Base-by-base conservation (phyloP, 2,888 invertebrate species). In the Bedellia somnulentella region DNA sequence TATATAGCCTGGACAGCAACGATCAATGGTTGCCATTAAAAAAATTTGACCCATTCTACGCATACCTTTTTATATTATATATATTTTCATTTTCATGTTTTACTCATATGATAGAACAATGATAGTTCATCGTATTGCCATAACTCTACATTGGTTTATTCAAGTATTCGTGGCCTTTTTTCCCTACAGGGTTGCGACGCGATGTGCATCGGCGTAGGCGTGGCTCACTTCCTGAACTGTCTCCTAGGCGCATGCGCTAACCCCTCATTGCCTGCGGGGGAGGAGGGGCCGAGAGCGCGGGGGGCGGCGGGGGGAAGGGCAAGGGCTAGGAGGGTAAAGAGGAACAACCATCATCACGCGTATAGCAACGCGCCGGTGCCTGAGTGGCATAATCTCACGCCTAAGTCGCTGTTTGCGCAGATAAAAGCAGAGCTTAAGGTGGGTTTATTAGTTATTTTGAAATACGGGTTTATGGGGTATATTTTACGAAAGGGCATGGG, bases 191-290 rank as follows among this genome's bases (percentile, higher is more conserved):
- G 86, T 34, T 89, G 90, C 31, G 96, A 96, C 58, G 80, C 92
- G 52, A 91, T 95, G 87, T 89, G 88, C 54, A 76, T 95, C 37
- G 89, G 96, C 0, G 82, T 88, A 2, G 95, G 93, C 1, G 87
- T 95, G 31, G 89, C 94, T 37, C 99, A 98, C 63, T 98, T 98
- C 70, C 79, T 99, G 36, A 99, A 97, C 70, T 98, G 98, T 53
- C 83, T 95, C 52, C 64, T 99, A 31, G 93, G 94, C 33, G 77
- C 81, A 34, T 78, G 83, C 27, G 81, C 86, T 4, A 80, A 84
- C 52, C 84, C 89, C 0, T 49, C 50, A 12, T 57, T 60, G 9
- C 43, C 58, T 17, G 46, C 59, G 5, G 49, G 51, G 22, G 67
- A 66, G 37, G 45, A 37, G 37, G 45, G 31, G 44, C 46, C 17